Evolutionary conservation across 2,113 vertebrate species (phyloP), one percentile per base, ranked within the genome.

Genomic region (Nerophis lumbriciformis): DNA sequence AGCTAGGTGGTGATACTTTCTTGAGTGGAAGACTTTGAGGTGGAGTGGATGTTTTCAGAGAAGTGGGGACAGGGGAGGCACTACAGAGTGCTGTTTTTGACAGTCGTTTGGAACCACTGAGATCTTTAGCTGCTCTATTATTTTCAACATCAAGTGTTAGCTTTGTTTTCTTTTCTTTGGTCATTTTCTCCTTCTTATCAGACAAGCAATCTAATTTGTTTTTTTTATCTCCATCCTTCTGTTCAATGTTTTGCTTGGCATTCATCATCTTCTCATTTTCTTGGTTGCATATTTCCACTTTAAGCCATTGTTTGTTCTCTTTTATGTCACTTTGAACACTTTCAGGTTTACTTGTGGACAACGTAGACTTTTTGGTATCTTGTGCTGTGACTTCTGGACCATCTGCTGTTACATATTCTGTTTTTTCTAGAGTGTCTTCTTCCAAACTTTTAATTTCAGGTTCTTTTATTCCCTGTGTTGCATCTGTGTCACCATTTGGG

Each of bases 1-100:
- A 87, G 64, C 63, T 67, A 1, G 89, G 83, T 39, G 88, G 90
- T 10, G 71, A 69, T 6, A 82, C 61, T 6, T 56, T 63, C 28
- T 60, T 11, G 16, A 57, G 68, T 5, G 88, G 78, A 53, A 79
- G 6, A 53, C 63, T 65, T 62, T 63, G 64, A 36, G 71, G 19
- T n/a, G 67, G 42, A 1, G 8, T 66, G 51, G 45, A 50, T 52
- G 21, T 39, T 59, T 79, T 75, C 9, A 37, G 63, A 4, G 72
- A 64, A 39, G 72, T 71, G 69, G 73, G 48, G 28, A 61, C 52
- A 59, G 62, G 3, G 1, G 63, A 48, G 45, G 47, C 36, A 7
- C n/a, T 38, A 15, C 69, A 68, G 10, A 59, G 8, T 2, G 8
- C 2, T 19, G 42, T 28, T 45, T 59, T 70, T 61, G 37, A 10